phyloP scores from a whole-genome alignment of 2,888 invertebrate genomes.

The Lasioglossum calceatum region DNA sequence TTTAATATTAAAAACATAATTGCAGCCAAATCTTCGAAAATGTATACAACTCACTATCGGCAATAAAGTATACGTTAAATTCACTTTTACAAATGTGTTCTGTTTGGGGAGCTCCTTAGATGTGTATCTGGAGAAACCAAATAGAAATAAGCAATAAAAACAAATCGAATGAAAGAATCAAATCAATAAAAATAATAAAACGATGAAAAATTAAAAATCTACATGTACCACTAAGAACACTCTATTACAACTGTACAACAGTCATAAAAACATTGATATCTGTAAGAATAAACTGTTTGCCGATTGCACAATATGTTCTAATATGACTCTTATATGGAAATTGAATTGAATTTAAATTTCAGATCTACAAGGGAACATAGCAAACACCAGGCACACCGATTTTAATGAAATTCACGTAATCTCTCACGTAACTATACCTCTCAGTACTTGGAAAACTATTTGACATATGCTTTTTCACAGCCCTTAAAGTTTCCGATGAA shows the following conservation, averaged over 20 bases:
- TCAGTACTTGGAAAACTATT: background rate
- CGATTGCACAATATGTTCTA: conserved; percentile 44
- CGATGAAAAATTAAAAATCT: conserved; percentile 24
- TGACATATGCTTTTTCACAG: background rate
- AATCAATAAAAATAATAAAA: conserved; percentile 28
- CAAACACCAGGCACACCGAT: background rate
- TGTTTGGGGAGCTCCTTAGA: conserved; percentile 72
- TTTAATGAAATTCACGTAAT: background rate
- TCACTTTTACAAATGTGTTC: conserved; percentile 60
- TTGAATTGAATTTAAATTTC: conserved; percentile 2
- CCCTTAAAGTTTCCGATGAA: background rate
- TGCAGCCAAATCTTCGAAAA: conserved; percentile 41
- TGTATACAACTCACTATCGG: conserved; percentile 47
- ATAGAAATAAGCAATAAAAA: conserved; percentile 59
- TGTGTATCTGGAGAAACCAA: conserved; percentile 77
- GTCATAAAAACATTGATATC: conserved; percentile 14
- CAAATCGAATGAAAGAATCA: conserved; percentile 30
- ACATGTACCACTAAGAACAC: conserved; percentile 12
- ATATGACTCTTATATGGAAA: background rate
- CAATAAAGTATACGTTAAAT: conserved; percentile 41
- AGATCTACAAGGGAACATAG: background rate
- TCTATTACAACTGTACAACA: conserved; percentile 16
- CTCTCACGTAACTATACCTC: background rate
- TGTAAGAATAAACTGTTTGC: conserved; percentile 38
- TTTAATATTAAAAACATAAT: conserved; percentile 39